phyloP scores from a whole-genome alignment of 2,888 invertebrate species.

The Pammene aurita region DNA sequence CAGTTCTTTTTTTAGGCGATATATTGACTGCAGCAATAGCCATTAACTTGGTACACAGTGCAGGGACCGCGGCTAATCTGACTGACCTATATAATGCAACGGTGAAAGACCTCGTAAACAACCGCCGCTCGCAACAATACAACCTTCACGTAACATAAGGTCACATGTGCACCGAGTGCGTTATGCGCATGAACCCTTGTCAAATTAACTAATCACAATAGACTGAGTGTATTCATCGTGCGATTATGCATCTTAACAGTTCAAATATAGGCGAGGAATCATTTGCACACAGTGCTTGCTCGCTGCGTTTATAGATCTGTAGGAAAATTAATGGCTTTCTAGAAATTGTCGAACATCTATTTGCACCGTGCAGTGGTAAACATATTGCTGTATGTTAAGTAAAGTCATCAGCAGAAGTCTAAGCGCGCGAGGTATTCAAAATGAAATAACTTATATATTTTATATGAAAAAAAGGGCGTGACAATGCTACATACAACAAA shows the following conservation, averaged over 20 bases:
- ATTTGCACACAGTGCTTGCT: constrained; percentile 62
- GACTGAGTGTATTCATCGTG: constrained; percentile 52
- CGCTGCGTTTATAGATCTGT: constrained; percentile 63
- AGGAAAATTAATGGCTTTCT: constrained; percentile 58
- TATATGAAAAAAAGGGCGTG: too few relatives aligned
- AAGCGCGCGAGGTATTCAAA: too few relatives aligned
- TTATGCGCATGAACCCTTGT: constrained; percentile 13
- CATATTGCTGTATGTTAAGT: background rate
- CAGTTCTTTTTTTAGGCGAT: background rate
- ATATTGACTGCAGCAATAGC: constrained; percentile 8
- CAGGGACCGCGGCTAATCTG: constrained; percentile 77
- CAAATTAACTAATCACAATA: constrained; percentile 47
- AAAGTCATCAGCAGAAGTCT: background rate
- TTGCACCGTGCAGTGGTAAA: constrained; percentile 6
- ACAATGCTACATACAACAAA: too few relatives aligned
- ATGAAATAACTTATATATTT: too few relatives aligned
- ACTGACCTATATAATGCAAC: constrained; percentile 79
- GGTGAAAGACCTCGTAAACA: constrained; percentile 83
- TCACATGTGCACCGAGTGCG: background rate
- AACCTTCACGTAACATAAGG: background rate
- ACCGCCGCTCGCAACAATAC: constrained; percentile 70
- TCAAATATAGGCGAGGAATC: constrained; percentile 57
- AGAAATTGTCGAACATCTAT: constrained; percentile 48
- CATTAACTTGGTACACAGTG: constrained; percentile 5
- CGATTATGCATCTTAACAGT: constrained; percentile 64